phyloP scores from a whole-genome alignment of 1,140 invertebrate genomes.

The Aphaenogaster floridana region DNA sequence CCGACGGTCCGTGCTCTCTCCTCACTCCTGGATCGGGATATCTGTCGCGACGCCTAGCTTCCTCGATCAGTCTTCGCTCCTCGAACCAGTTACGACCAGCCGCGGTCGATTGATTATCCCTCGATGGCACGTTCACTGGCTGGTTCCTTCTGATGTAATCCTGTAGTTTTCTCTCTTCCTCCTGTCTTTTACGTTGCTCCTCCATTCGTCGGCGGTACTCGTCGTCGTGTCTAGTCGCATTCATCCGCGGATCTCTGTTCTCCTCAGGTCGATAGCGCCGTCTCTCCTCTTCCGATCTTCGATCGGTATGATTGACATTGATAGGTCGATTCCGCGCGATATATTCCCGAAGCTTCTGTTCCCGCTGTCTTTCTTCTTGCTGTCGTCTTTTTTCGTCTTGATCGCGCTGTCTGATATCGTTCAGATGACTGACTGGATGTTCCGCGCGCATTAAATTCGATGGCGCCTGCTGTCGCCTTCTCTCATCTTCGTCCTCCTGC shows the following conservation, averaged over 20 bases:
- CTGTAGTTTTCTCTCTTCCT: slow-evolving; percentile 72
- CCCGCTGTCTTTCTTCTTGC: slow-evolving; percentile 47
- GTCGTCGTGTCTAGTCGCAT: slow-evolving; percentile 4
- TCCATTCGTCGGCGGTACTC: slow-evolving; percentile 22
- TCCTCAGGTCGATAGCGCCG: slow-evolving; percentile 36
- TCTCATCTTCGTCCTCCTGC: slow-evolving; percentile 41
- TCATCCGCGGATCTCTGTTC: slow-evolving; percentile 30
- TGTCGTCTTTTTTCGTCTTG: slow-evolving; percentile 37
- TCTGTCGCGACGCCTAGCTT: slow-evolving; percentile 59
- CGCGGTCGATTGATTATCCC: slow-evolving; percentile 20
- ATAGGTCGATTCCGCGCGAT: slow-evolving; percentile 73
- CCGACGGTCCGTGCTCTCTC: slow-evolving; percentile 73
- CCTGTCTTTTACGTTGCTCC: slow-evolving; percentile 30
- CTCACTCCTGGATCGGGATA: slow-evolving; percentile 41
- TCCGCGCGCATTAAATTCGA: slow-evolving; percentile 19
- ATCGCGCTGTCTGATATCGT: neutral
- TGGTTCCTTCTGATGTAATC: slow-evolving; percentile 82
- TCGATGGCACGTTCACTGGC: slow-evolving; percentile 52
- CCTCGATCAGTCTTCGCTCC: slow-evolving; percentile 56
- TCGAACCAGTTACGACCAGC: slow-evolving; percentile 4
- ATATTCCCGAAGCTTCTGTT: slow-evolving; percentile 67
- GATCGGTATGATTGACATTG: slow-evolving; percentile 31
- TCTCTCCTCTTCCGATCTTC: slow-evolving; percentile 52
- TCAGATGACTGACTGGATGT: neutral
- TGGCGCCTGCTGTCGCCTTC: slow-evolving; percentile 27